Evolutionary conservation across 2,888 invertebrate species (phyloP).

Genomic region (Patella caerulea): DNA sequence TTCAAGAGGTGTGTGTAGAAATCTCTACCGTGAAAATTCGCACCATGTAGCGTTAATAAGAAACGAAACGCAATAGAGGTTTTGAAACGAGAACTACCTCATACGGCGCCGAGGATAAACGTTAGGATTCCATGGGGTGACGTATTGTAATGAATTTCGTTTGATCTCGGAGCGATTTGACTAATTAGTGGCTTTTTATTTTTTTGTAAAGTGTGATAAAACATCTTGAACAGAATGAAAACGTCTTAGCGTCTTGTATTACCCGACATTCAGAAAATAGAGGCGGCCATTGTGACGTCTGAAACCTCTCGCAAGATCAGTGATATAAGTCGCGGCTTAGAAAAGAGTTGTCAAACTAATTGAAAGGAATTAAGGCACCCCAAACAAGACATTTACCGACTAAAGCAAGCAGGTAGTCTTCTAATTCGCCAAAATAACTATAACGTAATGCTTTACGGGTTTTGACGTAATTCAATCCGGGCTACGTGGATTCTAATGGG

Average conservation of each 20-base stretch:
- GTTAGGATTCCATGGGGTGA: constrained; percentile 4
- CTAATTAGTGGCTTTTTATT: background rate
- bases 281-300: background rate
- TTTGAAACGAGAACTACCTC: constrained; percentile 18
- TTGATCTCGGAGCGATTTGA: constrained; percentile 15
- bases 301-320: background rate
- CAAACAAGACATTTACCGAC: constrained; percentile 5
- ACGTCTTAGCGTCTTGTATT: constrained; percentile 5
- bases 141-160: constrained; percentile 3
- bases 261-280: background rate
- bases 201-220: constrained; percentile 2
- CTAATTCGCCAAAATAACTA: background rate
- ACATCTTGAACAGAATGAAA: background rate
- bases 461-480: background rate
- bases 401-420: background rate
- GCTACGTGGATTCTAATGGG: background rate
- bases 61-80: constrained; percentile 14
- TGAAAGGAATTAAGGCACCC: constrained; percentile 9
- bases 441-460: constrained; percentile 1
- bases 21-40: constrained; percentile 24
- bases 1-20: constrained; percentile 14
- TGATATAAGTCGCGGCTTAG: constrained; percentile 10
- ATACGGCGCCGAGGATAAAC: constrained; percentile 13
- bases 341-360: constrained; percentile 8
- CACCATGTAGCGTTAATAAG: constrained; percentile 18